phyloP scores from a whole-genome alignment of 2,113 vertebrate genomes.

The Megalops atlanticus region DNA sequence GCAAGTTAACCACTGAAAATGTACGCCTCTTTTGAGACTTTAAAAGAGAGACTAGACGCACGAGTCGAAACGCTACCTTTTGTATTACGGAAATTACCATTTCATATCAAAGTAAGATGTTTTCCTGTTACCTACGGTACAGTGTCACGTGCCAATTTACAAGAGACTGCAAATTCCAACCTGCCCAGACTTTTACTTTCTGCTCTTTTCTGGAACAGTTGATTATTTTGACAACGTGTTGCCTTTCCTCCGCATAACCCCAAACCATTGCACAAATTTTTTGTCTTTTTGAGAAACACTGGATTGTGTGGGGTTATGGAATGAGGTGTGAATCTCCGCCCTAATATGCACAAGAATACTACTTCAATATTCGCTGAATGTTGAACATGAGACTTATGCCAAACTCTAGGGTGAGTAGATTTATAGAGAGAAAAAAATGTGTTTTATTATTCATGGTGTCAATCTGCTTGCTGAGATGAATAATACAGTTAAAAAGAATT shows the following conservation, averaged over 20 bases:
- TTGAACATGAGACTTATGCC: slow-evolving; percentile 71
- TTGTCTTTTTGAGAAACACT: slow-evolving; percentile 58
- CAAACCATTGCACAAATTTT: slow-evolving; percentile 71
- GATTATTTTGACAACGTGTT: slow-evolving; percentile 61
- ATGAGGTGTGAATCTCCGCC: slow-evolving; percentile 57
- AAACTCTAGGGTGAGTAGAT: slow-evolving; percentile 61
- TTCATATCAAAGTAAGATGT: slow-evolving; percentile 37
- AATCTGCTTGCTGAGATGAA: slow-evolving; percentile 59
- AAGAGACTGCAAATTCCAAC: slow-evolving; percentile 45
- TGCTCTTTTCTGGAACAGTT: slow-evolving; percentile 40
- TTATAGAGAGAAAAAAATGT: slow-evolving; percentile 52
- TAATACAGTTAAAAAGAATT: slow-evolving; percentile 56
- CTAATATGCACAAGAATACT: slow-evolving; percentile 72
- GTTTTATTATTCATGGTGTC: slow-evolving; percentile 56
- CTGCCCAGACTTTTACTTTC: slow-evolving; percentile 45
- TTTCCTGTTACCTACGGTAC: slow-evolving; percentile 44
- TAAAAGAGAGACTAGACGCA: slow-evolving; percentile 31
- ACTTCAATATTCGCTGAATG: slow-evolving; percentile 63
- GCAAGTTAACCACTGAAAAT: slow-evolving; percentile 14
- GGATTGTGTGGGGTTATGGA: slow-evolving; percentile 66
- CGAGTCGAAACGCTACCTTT: slow-evolving; percentile 39
- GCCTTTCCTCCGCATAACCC: slow-evolving; percentile 71
- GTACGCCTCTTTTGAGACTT: slow-evolving; percentile 26
- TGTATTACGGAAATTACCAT: slow-evolving; percentile 24
- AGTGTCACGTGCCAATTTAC: slow-evolving; percentile 43